Conservation (phyloP, 2,797 vertebrate genomes). For the Enteromius thamalakanensis region DNA sequence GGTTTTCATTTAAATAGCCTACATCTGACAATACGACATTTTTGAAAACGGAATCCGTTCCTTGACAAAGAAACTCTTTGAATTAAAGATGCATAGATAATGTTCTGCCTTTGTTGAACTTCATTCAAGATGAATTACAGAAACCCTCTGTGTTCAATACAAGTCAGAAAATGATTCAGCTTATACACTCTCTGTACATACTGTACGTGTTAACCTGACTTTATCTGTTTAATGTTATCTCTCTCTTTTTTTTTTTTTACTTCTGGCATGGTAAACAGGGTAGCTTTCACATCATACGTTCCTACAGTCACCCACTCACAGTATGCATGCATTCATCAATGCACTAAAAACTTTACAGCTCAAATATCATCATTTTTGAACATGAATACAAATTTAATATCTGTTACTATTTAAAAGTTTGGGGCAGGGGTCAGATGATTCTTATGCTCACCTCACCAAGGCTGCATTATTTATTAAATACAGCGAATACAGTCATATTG, state of each 20-base stretch:
- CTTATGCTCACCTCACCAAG: neutral
- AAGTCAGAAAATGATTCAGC: neutral
- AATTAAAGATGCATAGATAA: neutral
- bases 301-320: neutral
- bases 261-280: neutral
- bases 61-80: neutral
- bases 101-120: neutral
- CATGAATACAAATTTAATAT: neutral
- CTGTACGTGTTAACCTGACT: neutral
- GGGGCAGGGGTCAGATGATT: neutral
- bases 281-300: neutral
- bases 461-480: neutral
- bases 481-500: neutral
- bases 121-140: neutral
- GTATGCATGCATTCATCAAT: neutral
- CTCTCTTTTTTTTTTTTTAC: neutral
- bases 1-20: neutral
- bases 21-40: too few species aligned
- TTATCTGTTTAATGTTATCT: neutral
- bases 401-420: neutral
- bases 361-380: neutral
- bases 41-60: neutral
- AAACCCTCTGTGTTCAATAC: neutral
- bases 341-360: neutral
- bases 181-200: neutral